These are phyloP conservation scores for Sus cebifrons DNA, from an alignment of 2,797 vertebrate species.

Conservation along the genomic window DNA sequence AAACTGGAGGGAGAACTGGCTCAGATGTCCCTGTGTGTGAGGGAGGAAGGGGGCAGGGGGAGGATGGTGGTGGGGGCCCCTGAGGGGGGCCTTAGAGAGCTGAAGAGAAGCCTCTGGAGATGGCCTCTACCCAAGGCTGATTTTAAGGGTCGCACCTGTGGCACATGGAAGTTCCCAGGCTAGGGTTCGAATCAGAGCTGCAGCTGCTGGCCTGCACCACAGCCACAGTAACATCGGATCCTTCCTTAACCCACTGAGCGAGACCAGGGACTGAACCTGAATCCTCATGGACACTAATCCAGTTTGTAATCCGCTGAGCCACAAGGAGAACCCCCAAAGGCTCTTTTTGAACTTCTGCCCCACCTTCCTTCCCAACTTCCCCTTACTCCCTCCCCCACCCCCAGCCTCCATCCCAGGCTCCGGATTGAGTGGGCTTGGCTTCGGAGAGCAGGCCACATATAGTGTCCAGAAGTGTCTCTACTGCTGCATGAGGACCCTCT, in stretches of 20 bases:
- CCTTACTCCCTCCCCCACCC: background rate
- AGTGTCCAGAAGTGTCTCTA: background rate
- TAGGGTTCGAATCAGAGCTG: no score
- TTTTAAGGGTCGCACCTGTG: no score
- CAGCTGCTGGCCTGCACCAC: no score
- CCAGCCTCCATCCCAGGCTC: fast-evolving
- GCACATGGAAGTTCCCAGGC: no score
- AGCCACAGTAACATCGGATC: no score
- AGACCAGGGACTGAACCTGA: no score
- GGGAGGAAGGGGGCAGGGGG: background rate
- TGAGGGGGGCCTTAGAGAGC: background rate
- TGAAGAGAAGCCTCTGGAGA: background rate
- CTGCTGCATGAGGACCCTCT: background rate
- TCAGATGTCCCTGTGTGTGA: background rate
- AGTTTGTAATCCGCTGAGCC: no score
- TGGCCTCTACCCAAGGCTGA: background rate
- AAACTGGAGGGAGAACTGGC: constrained; percentile 23
- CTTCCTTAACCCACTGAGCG: no score
- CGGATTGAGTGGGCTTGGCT: background rate
- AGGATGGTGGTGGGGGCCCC: no score
- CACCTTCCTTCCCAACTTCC: background rate
- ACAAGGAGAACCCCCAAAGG: background rate
- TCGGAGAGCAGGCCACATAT: fast-evolving
- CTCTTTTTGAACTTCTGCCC: background rate
- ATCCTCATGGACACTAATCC: no score